Evolutionary conservation across 2,888 invertebrate species (phyloP), one percentile per base, ranked within the genome.

Genomic region (Petrolisthes manimaculis): DNA sequence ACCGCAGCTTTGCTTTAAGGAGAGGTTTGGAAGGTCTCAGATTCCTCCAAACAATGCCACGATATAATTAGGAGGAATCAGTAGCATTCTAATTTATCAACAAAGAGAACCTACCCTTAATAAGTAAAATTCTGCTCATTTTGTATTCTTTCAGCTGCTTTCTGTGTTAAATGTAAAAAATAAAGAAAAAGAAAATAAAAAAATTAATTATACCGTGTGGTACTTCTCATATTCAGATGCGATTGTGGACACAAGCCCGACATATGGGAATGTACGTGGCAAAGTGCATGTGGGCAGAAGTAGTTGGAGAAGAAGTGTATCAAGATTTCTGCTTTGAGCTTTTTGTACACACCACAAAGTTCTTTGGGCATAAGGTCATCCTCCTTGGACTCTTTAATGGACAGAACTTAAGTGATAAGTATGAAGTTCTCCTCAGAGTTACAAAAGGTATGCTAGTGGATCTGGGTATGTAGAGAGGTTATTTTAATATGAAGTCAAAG

Each of bases 181-280:
- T 78, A 78, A 12, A 51, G 37, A n/a, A 53, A 53, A 54, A 12
- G 6, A 24, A 51, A 12, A 51, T 0, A 51, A 37, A 9, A 14
- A 37, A 18, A 4, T 51, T 12, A 24, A 77, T 24, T 77, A 37
- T 77, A 8, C 37, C 77, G 6, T 51, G 2, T 74, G 3, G 18
- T 83, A 51, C 14, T 14, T 3, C 14, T 14, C 0, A 24, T 24
- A 55, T 87, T 12, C 97, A 98, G 94, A 97, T 99, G 96, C 95
- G 98, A 89, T 93, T 99, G 67, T 99, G 99, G 99, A 97, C 98
- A 0, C 99, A 99, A 93, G 99, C 99, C 0, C 94, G 98, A 86
- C 98, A 99, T 93, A 99, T 99, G 98, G 99, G 99, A 12, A 95
- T 95, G 86, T 98, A 97, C 94, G 98, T 97, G 53, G 99, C 97